A percentile compares a stretch with the other conserved stretches of the same genome.
Evolutionary conservation across 2,797 vertebrate species (phyloP).

Genomic region (Lagorchestes hirsutus): DNA sequence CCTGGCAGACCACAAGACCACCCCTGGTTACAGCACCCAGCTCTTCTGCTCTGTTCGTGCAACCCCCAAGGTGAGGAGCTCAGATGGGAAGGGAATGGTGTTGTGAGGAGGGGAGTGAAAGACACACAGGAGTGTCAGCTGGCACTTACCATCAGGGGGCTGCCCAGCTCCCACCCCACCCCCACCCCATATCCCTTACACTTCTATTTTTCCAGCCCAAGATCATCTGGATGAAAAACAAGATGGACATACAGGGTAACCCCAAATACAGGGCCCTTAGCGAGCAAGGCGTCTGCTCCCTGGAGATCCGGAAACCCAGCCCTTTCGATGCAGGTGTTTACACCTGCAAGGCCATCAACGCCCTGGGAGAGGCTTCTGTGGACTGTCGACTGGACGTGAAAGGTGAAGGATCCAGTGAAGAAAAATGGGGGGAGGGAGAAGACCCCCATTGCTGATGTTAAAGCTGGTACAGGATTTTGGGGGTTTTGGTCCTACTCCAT

Average conservation of each 20-base stretch:
- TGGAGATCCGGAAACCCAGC: conserved; percentile 94
- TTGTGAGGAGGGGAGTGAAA: background rate
- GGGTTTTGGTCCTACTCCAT: background rate
- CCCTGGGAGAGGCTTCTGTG: conserved; percentile 91
- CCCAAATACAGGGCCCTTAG: conserved; percentile 92
- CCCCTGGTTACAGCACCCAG: conserved; percentile 95
- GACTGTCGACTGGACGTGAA: conserved; percentile 95
- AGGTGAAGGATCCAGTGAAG: conserved; percentile 84
- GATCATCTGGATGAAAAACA: conserved; percentile 96
- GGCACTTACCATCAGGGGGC: background rate
- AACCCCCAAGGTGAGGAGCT: conserved; percentile 90
- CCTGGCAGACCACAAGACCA: conserved; percentile 90
- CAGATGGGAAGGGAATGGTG: accelerated
- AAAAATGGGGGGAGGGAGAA: background rate
- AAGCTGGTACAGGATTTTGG: background rate
- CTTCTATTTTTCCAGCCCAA: conserved; percentile 88
- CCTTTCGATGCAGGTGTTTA: conserved; percentile 94
- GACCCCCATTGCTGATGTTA: background rate
- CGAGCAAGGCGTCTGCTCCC: conserved; percentile 92
- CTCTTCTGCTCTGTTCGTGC: conserved; percentile 95
- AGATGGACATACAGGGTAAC: conserved; percentile 92
- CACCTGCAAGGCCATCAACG: conserved; percentile 94
- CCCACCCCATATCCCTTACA: background rate
- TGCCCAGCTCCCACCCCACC: background rate
- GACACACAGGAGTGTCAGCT: background rate